phyloP scores from a whole-genome alignment of 1,140 invertebrate genomes.

The Carcinoscorpius rotundicauda region DNA sequence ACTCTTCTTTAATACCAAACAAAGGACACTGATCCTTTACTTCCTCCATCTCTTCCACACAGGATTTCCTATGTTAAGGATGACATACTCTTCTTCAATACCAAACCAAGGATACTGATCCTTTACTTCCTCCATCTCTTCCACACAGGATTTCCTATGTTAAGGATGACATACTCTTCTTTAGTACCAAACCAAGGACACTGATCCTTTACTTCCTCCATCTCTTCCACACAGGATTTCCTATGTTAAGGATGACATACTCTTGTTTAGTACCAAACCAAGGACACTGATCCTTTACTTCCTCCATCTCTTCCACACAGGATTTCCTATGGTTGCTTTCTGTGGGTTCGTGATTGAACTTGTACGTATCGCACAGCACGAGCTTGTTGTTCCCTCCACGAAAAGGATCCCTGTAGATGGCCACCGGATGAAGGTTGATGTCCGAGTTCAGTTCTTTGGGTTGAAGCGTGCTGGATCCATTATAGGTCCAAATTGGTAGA shows the following conservation, averaged over 20 bases:
- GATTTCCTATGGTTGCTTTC: no score
- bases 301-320: constrained; percentile 33
- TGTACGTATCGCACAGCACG: constrained; percentile 72
- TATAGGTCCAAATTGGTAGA: constrained; percentile 87
- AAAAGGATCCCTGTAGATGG: constrained; percentile 86
- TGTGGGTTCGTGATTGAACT: constrained; percentile 50
- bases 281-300: constrained; percentile 50
- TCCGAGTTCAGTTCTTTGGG: constrained; percentile 57
- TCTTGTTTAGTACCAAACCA: constrained; percentile 95
- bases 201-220: constrained; percentile 42
- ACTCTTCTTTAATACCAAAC: constrained; percentile 92
- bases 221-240: constrained; percentile 25
- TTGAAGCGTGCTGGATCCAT: constrained; percentile 58
- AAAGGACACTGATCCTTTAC: constrained; percentile 61
- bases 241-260: constrained; percentile 76
- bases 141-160: constrained; percentile 34
- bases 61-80: constrained; percentile 53
- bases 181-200: constrained; percentile 90
- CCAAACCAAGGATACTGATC: constrained; percentile 86
- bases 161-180: constrained; percentile 85
- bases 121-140: constrained; percentile 34
- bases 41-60: constrained; percentile 33
- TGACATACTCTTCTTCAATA: constrained; percentile 82
- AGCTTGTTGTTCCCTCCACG: constrained; percentile 65
- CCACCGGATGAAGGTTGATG: constrained; percentile 72